These are phyloP conservation scores for Illadopsis cleaveri DNA, from an alignment of 2,113 vertebrate genomes.

Conservation along the genomic window DNA sequence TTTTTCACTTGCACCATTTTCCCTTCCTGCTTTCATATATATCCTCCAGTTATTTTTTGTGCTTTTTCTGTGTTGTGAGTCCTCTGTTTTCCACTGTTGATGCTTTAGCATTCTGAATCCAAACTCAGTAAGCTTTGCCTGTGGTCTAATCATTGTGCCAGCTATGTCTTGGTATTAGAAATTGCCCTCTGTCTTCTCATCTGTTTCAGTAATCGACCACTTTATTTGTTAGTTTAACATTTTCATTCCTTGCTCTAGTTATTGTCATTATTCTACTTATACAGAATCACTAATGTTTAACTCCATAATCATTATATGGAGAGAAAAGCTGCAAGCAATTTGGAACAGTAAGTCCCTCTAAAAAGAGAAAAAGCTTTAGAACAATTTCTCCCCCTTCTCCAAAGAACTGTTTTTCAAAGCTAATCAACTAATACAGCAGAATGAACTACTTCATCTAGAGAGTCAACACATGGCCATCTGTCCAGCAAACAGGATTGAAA, in stretches of 20 bases:
- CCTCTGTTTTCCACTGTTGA: not conserved
- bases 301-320: slow-evolving; percentile 31
- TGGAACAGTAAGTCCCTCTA: slow-evolving; percentile 18
- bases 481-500: slow-evolving; percentile 13
- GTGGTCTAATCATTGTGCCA: slow-evolving; percentile 18
- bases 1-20: not conserved
- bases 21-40: not conserved
- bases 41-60: not conserved
- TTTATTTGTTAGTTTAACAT: slow-evolving; percentile 57
- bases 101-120: slow-evolving; percentile 19
- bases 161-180: slow-evolving; percentile 31
- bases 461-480: not conserved
- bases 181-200: slow-evolving; percentile 37
- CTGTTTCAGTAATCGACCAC: slow-evolving; percentile 41
- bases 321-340: slow-evolving; percentile 47
- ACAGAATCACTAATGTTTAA: slow-evolving; percentile 35
- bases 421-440: slow-evolving; percentile 23
- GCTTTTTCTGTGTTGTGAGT: not conserved
- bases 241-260: slow-evolving; percentile 43
- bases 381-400: not conserved
- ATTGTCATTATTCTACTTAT: slow-evolving; percentile 50
- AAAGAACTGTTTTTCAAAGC: slow-evolving; percentile 29
- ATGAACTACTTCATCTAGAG: not conserved
- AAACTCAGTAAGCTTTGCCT: slow-evolving; percentile 7
- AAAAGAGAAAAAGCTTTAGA: slow-evolving; percentile 47